A percentile compares a stretch with the other conserved stretches of the same genome.
phyloP scores from a whole-genome alignment of 2,113 vertebrate genomes.

The Trematocara zebra region DNA sequence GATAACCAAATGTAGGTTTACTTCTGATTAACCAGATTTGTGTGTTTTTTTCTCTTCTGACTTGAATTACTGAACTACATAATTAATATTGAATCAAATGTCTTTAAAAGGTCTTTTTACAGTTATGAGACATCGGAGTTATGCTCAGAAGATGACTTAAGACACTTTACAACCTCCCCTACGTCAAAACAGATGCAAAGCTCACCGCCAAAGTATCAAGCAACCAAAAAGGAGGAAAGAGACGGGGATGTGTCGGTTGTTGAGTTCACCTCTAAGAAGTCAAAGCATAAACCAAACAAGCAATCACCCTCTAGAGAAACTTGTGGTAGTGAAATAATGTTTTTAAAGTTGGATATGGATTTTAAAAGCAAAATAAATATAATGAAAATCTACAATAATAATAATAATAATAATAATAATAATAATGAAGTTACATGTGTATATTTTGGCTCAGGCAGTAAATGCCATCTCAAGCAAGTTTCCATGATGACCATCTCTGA shows the following conservation, averaged over 20 bases:
- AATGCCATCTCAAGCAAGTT: conserved; percentile 47
- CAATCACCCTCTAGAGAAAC: conserved; percentile 34
- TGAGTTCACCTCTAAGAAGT: conserved; percentile 16
- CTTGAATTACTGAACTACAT: not conserved
- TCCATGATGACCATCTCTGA: conserved; percentile 75
- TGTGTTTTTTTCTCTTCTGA: not conserved
- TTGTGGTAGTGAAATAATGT: conserved; percentile 32
- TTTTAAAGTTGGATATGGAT: not conserved
- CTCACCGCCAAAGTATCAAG: not conserved
- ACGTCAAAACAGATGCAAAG: not conserved
- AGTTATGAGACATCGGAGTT: conserved; percentile 51
- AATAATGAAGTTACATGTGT: not conserved
- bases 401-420: not conserved
- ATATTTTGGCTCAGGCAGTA: conserved; percentile 42
- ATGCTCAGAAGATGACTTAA: not conserved
- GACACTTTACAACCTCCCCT: not conserved
- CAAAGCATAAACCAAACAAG: conserved; percentile 49
- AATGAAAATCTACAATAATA: not conserved
- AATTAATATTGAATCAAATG: not conserved
- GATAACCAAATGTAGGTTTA: not conserved
- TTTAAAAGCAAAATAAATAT: not conserved
- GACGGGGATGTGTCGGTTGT: not conserved
- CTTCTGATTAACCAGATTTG: not conserved
- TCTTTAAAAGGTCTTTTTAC: conserved; percentile 66
- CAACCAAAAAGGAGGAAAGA: conserved; percentile 20